These are phyloP conservation scores for Hippocampus mohnikei DNA, from an alignment of 2,113 vertebrate species.

Conservation along the genomic window DNA sequence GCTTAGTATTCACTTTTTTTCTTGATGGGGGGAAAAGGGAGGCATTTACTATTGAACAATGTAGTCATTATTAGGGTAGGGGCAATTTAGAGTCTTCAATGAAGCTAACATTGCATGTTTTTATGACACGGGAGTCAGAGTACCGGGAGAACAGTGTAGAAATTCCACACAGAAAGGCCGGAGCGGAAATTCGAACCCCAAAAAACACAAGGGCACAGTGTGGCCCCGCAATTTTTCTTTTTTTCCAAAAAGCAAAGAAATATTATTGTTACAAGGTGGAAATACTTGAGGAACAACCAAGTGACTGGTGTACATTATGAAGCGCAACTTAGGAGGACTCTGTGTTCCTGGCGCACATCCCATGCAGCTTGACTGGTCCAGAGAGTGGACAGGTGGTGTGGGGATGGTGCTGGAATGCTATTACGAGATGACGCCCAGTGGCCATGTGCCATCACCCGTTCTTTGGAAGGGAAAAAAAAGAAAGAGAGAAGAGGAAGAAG, in stretches of 20 bases:
- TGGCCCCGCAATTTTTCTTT: background rate
- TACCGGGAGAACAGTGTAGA: too few relatives aligned
- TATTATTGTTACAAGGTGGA: background rate
- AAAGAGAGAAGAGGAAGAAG: conserved; percentile 21
- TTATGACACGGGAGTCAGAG: too few relatives aligned
- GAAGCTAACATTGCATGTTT: too few relatives aligned
- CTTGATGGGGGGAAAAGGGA: too few relatives aligned
- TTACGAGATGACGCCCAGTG: conserved; percentile 56
- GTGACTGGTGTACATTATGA: conserved; percentile 39
- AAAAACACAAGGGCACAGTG: background rate
- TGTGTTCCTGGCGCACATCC: conserved; percentile 65
- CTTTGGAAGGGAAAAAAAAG: conserved; percentile 43
- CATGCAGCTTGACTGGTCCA: conserved; percentile 60
- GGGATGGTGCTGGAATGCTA: conserved; percentile 64
- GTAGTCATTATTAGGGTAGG: too few relatives aligned
- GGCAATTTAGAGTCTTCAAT: too few relatives aligned
- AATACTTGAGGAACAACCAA: background rate
- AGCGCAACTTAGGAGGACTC: too few relatives aligned
- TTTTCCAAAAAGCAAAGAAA: background rate
- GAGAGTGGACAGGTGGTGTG: conserved; percentile 71
- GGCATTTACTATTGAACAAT: too few relatives aligned
- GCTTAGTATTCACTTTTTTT: too few relatives aligned
- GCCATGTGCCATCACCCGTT: conserved; percentile 65
- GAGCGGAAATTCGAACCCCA: too few relatives aligned
- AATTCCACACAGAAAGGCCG: too few relatives aligned